phyloP scores from a whole-genome alignment of 2,888 invertebrate genomes.

The Lithophane semibrunnea region DNA sequence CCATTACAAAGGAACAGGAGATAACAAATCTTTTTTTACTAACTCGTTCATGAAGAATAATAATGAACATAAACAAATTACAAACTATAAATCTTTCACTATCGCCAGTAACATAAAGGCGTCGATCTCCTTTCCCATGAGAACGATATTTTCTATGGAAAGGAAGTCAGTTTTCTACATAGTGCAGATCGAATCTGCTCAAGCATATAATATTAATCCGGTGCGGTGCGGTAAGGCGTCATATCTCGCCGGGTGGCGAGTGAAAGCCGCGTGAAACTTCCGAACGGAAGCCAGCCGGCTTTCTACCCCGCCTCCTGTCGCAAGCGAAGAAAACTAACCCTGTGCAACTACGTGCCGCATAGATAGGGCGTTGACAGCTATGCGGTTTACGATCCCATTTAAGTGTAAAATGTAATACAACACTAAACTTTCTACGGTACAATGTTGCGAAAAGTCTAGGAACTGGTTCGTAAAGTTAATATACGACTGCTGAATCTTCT shows the following conservation, averaged over 20 bases:
- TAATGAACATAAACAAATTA: constrained; percentile 54
- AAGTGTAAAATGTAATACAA: constrained; percentile 63
- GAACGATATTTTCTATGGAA: constrained; percentile 52
- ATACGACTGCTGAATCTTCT: constrained; percentile 31
- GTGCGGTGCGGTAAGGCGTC: constrained; percentile 71
- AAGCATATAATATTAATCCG: constrained; percentile 76
- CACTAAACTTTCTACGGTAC: constrained; percentile 59
- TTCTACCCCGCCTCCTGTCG: constrained; percentile 86
- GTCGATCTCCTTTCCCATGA: constrained; percentile 54
- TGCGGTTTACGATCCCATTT: constrained; percentile 67
- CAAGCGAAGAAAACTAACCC: constrained; percentile 83
- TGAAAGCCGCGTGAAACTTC: constrained; percentile 89
- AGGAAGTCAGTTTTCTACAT: constrained; percentile 66
- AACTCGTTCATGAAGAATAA: constrained; percentile 38
- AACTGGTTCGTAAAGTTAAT: constrained; percentile 35
- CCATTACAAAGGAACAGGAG: constrained; percentile 47
- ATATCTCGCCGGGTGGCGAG: constrained; percentile 78
- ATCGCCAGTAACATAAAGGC: constrained; percentile 44
- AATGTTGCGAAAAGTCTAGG: constrained; percentile 52
- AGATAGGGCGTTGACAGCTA: constrained; percentile 66
- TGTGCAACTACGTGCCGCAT: constrained; percentile 61
- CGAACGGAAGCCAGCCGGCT: constrained; percentile 86
- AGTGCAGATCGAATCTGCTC: constrained; percentile 71
- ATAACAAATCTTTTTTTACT: constrained; percentile 51
- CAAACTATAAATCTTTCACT: constrained; percentile 50